Percentiles rank a stretch among this genome's conserved stretches.
Conservation (phyloP, 2,113 vertebrate genomes). For the Rhineura floridana region DNA sequence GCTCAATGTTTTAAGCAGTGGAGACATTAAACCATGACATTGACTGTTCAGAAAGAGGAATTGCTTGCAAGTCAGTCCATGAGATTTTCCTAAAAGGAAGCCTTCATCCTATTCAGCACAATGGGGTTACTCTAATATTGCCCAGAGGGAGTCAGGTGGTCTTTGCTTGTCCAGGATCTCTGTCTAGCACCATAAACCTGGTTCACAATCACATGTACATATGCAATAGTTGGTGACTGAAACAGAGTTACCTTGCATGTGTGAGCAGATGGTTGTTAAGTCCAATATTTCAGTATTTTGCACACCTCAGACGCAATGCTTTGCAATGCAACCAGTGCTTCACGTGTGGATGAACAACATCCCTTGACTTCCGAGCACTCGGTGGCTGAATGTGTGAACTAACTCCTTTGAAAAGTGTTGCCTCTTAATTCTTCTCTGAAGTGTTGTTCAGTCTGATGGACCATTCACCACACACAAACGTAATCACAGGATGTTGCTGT, state of each 20-base stretch:
- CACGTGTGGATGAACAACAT: not conserved
- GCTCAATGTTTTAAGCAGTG: not conserved
- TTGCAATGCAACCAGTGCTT: not conserved
- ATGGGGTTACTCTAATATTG: not conserved
- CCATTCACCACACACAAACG: not conserved
- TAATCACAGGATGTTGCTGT: not conserved
- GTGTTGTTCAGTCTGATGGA: not conserved
- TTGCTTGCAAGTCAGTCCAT: not conserved
- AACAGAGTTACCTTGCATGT: not conserved
- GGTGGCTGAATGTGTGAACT: not conserved
- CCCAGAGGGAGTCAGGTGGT: no score
- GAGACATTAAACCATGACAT: not conserved
- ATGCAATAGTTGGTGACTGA: not conserved
- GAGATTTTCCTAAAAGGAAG: not conserved
- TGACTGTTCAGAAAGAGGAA: no score
- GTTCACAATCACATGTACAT: not conserved
- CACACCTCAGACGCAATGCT: not conserved
- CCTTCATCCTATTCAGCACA: no score
- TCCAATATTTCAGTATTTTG: no score
- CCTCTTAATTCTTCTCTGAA: not conserved
- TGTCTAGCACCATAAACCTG: not conserved
- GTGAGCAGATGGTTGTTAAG: no score
- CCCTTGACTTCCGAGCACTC: no score
- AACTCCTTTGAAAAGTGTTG: not conserved
- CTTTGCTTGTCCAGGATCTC: not conserved